Evolutionary conservation across 2,797 vertebrate species (phyloP).

Genomic region (Danio choprae): DNA sequence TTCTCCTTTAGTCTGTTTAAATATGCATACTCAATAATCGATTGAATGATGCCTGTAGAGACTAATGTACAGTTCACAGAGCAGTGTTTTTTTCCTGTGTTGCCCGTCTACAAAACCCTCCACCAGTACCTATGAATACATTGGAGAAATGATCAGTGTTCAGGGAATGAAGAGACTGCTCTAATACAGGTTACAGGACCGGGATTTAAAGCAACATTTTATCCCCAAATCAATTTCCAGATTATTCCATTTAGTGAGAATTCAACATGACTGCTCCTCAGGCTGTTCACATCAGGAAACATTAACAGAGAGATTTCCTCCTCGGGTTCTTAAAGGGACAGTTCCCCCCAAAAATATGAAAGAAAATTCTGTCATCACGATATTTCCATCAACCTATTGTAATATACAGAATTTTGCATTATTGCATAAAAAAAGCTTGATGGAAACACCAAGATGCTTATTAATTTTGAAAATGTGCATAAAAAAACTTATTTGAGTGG

Average conservation of each 20-base stretch:
- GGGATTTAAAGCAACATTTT: slow-evolving; percentile 38
- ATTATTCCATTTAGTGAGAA: not conserved
- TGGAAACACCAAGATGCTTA: too few species aligned
- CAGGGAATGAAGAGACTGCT: slow-evolving; percentile 38
- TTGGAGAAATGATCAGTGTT: slow-evolving; percentile 47
- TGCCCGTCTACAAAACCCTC: slow-evolving; percentile 67
- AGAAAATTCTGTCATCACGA: too few species aligned
- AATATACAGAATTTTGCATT: too few species aligned
- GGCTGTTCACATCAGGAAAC: not conserved
- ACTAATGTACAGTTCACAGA: slow-evolving; percentile 14
- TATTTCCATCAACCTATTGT: too few species aligned
- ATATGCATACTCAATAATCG: not conserved
- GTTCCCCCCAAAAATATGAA: not conserved
- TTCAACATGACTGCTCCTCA: not conserved
- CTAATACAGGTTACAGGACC: not conserved
- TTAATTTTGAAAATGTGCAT: too few species aligned
- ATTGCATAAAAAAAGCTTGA: too few species aligned
- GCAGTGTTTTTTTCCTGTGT: slow-evolving; percentile 62
- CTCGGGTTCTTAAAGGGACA: not conserved
- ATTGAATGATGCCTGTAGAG: not conserved
- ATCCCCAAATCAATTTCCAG: not conserved
- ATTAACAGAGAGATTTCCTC: not conserved
- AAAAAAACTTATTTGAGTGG: too few species aligned
- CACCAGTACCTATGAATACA: slow-evolving; percentile 66
- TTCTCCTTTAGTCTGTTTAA: not conserved